phyloP scores from a whole-genome alignment of 2,113 vertebrate genomes.

The Tor tambroides region DNA sequence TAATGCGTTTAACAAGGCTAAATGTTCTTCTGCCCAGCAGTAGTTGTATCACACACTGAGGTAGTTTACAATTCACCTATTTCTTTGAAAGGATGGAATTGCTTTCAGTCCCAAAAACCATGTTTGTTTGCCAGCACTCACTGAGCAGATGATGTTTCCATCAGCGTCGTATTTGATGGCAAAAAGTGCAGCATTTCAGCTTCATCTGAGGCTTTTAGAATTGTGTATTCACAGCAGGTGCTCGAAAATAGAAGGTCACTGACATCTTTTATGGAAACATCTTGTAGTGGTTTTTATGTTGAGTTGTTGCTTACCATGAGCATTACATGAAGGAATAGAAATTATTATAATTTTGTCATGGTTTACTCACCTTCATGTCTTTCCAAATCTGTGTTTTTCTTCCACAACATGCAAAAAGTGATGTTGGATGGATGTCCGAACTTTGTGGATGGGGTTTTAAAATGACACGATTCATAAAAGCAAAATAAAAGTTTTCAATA shows the following conservation, averaged over 20 bases:
- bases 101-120: conserved; percentile 31
- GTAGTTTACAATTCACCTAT: conserved; percentile 5
- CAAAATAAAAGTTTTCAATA: background rate
- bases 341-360: background rate
- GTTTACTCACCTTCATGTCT: background rate
- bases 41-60: conserved; percentile 9
- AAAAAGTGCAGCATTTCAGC: background rate
- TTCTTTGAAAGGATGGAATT: conserved; percentile 37
- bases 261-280: background rate
- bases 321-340: background rate
- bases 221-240: background rate
- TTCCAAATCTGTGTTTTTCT: background rate
- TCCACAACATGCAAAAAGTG: background rate
- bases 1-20: conserved; percentile 46
- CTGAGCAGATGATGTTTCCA: conserved; percentile 24
- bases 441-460: background rate
- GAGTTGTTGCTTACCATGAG: background rate
- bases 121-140: conserved; percentile 23
- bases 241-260: background rate
- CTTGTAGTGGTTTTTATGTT: background rate
- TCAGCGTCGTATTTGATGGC: background rate
- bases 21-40: conserved; percentile 35
- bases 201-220: conserved; percentile 5
- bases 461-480: background rate
- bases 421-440: background rate